A percentile compares a stretch with the other conserved stretches of the same genome.
Conservation (phyloP, 2,888 invertebrate genomes). For the Idaea straminata region DNA sequence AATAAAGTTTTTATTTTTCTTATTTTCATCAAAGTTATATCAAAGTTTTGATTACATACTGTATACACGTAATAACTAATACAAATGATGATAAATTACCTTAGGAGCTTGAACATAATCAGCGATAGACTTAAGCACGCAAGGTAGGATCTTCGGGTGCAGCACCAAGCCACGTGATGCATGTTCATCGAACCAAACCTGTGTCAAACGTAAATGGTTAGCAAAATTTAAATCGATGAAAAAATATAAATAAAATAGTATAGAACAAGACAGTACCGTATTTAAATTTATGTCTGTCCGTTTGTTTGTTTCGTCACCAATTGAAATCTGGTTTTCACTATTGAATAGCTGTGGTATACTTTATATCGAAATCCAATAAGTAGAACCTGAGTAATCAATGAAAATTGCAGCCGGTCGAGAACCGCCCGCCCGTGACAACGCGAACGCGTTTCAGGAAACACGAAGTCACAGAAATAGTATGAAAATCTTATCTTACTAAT, state of each 20-base stretch:
- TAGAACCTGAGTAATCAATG: background rate
- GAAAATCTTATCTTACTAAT: too few relatives aligned
- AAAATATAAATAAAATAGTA: conserved; percentile 1
- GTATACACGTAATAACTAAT: background rate
- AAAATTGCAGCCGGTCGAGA: background rate
- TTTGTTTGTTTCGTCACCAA: conserved; percentile 1
- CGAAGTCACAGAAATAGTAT: too few relatives aligned
- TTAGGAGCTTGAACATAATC: conserved; percentile 47
- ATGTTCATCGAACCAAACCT: conserved; percentile 76
- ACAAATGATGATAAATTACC: conserved; percentile 35
- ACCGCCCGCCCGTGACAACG: too few relatives aligned
- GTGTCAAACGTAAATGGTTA: conserved; percentile 9
- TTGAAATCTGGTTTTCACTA: too few relatives aligned
- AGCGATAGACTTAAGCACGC: conserved; percentile 64
- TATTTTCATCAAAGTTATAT: background rate
- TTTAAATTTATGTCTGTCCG: background rate
- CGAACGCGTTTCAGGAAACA: too few relatives aligned
- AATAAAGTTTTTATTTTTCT: too few relatives aligned
- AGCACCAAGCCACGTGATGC: conserved; percentile 65
- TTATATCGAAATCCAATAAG: too few relatives aligned
- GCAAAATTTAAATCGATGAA: background rate
- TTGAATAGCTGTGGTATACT: too few relatives aligned
- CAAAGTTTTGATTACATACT: background rate
- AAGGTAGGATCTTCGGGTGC: conserved; percentile 66
- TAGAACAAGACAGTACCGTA: conserved; percentile 7